Base-by-base conservation (phyloP, 2,113 vertebrate species). In the Perca fluviatilis region DNA sequence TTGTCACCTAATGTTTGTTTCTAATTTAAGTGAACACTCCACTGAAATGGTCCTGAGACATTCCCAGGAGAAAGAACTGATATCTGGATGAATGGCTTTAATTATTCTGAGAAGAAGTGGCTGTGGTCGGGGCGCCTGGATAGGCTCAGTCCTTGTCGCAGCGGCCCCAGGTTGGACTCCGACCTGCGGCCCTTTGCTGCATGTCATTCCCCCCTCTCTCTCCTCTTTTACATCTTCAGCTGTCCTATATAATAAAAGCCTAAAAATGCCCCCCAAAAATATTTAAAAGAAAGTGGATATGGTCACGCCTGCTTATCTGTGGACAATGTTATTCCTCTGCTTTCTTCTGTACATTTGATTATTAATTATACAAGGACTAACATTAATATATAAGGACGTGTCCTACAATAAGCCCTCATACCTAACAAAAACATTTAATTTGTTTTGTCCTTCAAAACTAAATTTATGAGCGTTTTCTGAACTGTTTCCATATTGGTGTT, bases 21-120 rank as follows among this genome's bases (percentile, higher is more conserved):
- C 49, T 63, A 43, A 66, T 80, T 77, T 49, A 62, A 79, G 30
- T 54, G 56, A 77, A 81, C 63, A 65, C 74, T 43, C 49, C 46
- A 43, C 56, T 82, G 65, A 75, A 81, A 74, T 40, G 57, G 54
- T 73, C 21, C 19, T 43, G 33, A 78, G 68, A 75, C 73, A 68
- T 23, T 67, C 69, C 61, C 40, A 18, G 18, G 57, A 74, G 64
- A 73, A 47, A 33, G n/a, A 10, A n/a, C 30, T 85, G 60, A 77
- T 71, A 62, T 79, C 65, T 79, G 77, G 70, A 73, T 61, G 67
- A 74, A 73, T 83, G 74, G 81, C 57, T 89, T 74, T 65, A 84
- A 87, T 86, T 77, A 86, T 82, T 85, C 66, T 58, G 47, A 62
- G 64, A 30, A 43, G 14, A 81, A 25, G 47, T 23, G 61, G 57